Conservation (phyloP, 1,140 invertebrate species). For the Drosophila ambigua region DNA sequence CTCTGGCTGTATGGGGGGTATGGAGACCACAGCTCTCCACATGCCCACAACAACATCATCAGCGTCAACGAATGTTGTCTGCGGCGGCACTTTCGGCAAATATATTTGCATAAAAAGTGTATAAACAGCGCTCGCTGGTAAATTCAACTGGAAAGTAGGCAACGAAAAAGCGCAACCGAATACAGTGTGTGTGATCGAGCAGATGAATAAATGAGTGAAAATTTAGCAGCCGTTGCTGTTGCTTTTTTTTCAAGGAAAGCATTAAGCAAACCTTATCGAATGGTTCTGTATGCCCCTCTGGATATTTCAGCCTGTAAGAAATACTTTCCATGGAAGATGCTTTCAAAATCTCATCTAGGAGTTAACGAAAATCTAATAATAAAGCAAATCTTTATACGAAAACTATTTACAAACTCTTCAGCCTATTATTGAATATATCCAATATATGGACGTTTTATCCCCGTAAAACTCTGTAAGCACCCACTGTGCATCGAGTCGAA, state of each 20-base stretch:
- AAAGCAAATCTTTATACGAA: no score
- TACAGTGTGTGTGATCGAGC: constrained; percentile 41
- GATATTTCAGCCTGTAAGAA: not conserved
- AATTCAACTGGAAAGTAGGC: constrained; percentile 52
- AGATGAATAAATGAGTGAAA: not conserved
- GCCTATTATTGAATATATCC: no score
- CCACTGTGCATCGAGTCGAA: constrained; percentile 28
- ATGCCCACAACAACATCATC: constrained; percentile 5
- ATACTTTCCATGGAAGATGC: not conserved
- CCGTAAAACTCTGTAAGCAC: not conserved
- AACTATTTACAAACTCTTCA: no score
- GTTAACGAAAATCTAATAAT: no score
- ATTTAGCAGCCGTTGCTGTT: not conserved
- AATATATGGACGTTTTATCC: not conserved
- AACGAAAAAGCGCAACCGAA: constrained; percentile 30
- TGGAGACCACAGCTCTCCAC: no score
- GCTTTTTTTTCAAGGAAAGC: not conserved
- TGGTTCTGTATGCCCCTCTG: no score
- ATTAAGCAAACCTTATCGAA: no score
- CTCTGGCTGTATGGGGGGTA: not conserved
- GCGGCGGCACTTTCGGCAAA: constrained; percentile 42
- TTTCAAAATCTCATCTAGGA: no score
- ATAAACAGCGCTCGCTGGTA: constrained; percentile 39
- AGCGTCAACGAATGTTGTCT: constrained; percentile 46
- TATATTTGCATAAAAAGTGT: constrained; percentile 61